Percentiles rank a stretch among this genome's conserved stretches.
Evolutionary conservation across 2,888 invertebrate genomes (phyloP).

Genomic region (Neoitamus cyanurus): DNA sequence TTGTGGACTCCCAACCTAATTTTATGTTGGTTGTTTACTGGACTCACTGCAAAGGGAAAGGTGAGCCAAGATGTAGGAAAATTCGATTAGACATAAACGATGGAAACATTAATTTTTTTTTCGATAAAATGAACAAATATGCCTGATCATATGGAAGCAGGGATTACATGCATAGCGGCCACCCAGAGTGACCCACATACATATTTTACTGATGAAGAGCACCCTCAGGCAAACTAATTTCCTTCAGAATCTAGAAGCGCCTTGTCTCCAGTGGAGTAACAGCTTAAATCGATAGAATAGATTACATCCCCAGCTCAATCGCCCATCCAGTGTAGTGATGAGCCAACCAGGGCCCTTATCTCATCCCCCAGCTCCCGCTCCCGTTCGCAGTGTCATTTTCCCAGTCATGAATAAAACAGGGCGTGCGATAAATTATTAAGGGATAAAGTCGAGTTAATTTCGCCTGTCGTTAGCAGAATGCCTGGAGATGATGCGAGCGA

Average conservation of each 20-base stretch:
- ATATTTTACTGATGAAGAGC: slow-evolving; percentile 3
- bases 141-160: background rate
- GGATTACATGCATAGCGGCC: background rate
- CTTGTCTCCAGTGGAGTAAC: background rate
- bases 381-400: background rate
- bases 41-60: background rate
- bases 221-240: background rate
- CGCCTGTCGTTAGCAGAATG: slow-evolving; percentile 22
- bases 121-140: background rate
- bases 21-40: background rate
- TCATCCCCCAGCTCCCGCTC: background rate
- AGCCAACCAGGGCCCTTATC: background rate
- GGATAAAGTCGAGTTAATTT: slow-evolving; percentile 31
- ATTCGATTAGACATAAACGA: background rate
- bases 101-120: background rate
- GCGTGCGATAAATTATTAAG: slow-evolving; percentile 32
- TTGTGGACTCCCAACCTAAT: no score
- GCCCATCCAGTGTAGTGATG: no score
- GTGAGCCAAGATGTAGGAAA: background rate
- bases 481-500: slow-evolving; percentile 11
- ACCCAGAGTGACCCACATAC: background rate
- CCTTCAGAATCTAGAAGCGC: background rate
- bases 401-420: slow-evolving; percentile 29
- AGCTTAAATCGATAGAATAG: slow-evolving; percentile 22
- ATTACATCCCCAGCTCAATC: background rate